A percentile compares a stretch with the other conserved stretches of the same genome.
Conservation (phyloP, 2,888 invertebrate species). For the Toxonevra muliebris region DNA sequence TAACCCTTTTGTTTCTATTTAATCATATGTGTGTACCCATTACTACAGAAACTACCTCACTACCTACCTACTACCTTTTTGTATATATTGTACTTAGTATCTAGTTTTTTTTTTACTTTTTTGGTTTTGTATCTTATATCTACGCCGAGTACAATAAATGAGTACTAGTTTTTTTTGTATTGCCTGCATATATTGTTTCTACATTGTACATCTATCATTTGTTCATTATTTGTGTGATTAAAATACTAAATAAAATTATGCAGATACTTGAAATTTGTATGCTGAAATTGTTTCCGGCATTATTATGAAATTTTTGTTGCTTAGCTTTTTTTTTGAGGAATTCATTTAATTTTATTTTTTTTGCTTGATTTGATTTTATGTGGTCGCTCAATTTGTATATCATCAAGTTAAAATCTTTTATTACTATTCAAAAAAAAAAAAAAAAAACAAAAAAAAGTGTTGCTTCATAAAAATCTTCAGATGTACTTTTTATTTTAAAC, state of each 20-base stretch:
- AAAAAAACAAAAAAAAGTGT: too few relatives aligned
- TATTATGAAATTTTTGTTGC: background rate
- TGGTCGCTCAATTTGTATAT: background rate
- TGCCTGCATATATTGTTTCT: background rate
- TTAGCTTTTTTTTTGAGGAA: too few relatives aligned
- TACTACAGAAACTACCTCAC: too few relatives aligned
- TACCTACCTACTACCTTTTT: background rate
- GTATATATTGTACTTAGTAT: background rate
- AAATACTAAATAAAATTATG: slow-evolving; percentile 15
- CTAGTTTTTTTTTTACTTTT: too few relatives aligned
- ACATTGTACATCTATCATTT: background rate
- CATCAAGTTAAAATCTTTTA: too few relatives aligned
- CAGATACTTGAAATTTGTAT: slow-evolving; percentile 27
- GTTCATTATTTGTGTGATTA: slow-evolving; percentile 8
- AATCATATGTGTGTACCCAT: too few relatives aligned
- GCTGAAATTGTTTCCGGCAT: slow-evolving; percentile 38
- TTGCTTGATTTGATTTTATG: slow-evolving; percentile 5
- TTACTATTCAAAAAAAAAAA: too few relatives aligned
- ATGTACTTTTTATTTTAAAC: slow-evolving; percentile 1
- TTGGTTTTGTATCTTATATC: background rate
- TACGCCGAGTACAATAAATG: too few relatives aligned
- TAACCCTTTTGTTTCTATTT: background rate
- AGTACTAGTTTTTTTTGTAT: slow-evolving; percentile 1
- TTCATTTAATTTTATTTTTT: slow-evolving; percentile 8
- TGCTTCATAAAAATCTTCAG: background rate